These are phyloP conservation scores for Manis crassicaudata DNA, from an alignment of 2,797 vertebrate genomes.

Conservation along the genomic window DNA sequence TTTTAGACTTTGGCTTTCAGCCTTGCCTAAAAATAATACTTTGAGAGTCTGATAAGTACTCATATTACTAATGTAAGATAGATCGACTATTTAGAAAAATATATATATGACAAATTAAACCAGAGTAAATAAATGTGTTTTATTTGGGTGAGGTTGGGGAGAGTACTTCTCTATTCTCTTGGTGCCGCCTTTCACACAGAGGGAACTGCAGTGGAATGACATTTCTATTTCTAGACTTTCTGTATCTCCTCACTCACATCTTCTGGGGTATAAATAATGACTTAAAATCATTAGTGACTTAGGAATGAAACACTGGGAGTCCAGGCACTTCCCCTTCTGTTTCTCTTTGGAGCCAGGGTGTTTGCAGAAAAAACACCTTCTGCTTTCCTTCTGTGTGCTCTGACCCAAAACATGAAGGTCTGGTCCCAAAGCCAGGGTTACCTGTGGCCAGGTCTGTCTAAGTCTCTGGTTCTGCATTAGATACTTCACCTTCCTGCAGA, in stretches of 20 bases:
- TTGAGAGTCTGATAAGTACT: not conserved
- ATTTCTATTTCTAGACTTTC: not conserved
- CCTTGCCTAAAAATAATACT: not conserved
- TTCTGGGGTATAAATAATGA: not conserved
- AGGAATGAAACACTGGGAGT: not conserved
- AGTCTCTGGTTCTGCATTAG: not conserved
- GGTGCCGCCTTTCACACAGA: not conserved
- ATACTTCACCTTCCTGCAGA: not conserved
- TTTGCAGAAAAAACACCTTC: not conserved
- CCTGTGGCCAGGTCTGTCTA: not conserved
- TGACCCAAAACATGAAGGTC: not conserved
- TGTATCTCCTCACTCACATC: not conserved
- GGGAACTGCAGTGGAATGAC: not conserved
- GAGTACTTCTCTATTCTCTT: not conserved
- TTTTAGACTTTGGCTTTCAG: conserved; percentile 1
- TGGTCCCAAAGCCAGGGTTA: not conserved
- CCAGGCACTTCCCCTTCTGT: not conserved
- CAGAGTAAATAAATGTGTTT: not conserved
- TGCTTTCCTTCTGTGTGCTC: not conserved
- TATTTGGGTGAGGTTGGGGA: not conserved
- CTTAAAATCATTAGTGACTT: not conserved
- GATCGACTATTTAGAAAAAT: not conserved
- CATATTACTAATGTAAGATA: not conserved
- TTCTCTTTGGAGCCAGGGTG: not conserved
- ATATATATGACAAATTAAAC: not conserved